A percentile compares a stretch with the other conserved stretches of the same genome.
These are phyloP conservation scores for Psephotus haematonotus DNA, from an alignment of 2,113 vertebrate species.

Conservation along the genomic window DNA sequence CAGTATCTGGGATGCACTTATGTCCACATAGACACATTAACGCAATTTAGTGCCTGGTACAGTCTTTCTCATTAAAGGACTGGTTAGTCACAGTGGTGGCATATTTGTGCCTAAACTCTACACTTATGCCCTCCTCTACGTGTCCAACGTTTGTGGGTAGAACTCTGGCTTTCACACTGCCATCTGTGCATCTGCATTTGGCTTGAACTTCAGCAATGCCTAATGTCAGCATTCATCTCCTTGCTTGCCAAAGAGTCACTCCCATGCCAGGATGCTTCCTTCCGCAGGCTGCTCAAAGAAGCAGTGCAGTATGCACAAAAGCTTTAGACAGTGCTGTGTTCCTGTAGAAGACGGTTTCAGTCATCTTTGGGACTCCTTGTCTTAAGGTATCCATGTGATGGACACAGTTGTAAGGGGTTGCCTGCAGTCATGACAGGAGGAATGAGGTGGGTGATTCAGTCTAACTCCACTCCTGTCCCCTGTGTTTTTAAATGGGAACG, in stretches of 20 bases:
- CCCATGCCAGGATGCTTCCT: not conserved
- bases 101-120: not conserved
- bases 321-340: not conserved
- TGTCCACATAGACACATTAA: not conserved
- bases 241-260: not conserved
- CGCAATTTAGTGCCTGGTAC: not conserved
- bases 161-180: not conserved
- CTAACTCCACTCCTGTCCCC: not conserved
- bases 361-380: not conserved
- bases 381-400: not conserved
- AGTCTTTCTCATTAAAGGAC: not conserved
- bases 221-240: not conserved
- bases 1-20: not conserved
- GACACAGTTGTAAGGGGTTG: not conserved
- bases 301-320: not conserved
- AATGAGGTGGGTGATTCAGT: not conserved
- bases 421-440: not conserved
- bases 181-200: not conserved
- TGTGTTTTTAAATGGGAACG: not conserved
- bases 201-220: not conserved
- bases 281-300: not conserved
- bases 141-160: not conserved
- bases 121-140: accelerated
- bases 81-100: not conserved
- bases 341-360: not conserved